Conservation (phyloP, 2,113 vertebrate species). For the Balaeniceps rex region DNA sequence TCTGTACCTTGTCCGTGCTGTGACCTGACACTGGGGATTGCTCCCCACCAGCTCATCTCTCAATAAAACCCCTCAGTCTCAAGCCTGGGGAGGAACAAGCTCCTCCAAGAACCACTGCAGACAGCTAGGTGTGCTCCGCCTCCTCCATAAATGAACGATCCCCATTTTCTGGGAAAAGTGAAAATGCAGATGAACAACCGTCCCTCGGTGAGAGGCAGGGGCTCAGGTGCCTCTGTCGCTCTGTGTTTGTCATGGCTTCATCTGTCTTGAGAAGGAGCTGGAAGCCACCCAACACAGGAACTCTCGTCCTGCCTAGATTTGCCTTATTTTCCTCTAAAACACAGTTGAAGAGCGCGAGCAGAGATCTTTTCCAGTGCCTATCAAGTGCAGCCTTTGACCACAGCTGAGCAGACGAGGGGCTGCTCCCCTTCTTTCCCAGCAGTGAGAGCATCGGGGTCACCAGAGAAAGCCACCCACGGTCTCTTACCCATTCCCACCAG, state of each 20-base stretch:
- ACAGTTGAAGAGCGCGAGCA: rapidly evolving
- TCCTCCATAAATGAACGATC: rapidly evolving
- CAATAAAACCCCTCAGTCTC: not conserved
- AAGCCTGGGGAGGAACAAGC: not conserved
- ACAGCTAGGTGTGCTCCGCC: rapidly evolving
- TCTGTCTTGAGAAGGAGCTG: not conserved
- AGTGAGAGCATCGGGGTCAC: not conserved
- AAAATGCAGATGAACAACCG: not conserved
- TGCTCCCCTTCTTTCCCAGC: not conserved
- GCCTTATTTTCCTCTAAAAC: not conserved
- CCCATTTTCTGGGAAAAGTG: not conserved
- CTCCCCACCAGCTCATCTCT: not conserved
- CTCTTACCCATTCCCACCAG: not conserved
- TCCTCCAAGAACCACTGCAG: not conserved
- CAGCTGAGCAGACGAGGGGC: rapidly evolving
- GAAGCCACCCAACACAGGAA: not conserved
- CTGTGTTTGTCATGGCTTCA: not conserved
- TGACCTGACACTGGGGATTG: not conserved
- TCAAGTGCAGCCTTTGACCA: not conserved
- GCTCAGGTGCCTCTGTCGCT: not conserved
- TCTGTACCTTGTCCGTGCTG: not conserved
- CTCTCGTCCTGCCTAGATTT: not conserved
- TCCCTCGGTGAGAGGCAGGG: not conserved
- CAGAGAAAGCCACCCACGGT: rapidly evolving
- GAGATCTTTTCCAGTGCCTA: not conserved